Conservation (phyloP, 2,797 vertebrate genomes). For the Gadopsis bispinosus region DNA sequence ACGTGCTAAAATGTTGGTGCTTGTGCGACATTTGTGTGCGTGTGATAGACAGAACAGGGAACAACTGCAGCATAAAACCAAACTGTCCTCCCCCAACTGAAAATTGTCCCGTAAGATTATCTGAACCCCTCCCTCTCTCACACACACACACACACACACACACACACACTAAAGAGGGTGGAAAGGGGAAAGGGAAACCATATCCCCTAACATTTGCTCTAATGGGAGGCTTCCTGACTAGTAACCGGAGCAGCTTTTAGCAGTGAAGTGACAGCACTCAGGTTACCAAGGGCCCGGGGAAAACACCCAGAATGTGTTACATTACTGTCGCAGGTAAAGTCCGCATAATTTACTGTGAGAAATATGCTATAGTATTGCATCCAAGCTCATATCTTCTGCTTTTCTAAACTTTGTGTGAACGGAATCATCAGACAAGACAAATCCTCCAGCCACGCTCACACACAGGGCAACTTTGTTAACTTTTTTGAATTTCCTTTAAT, state of each 20-base stretch:
- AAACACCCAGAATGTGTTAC: constrained; percentile 71
- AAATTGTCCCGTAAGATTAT: constrained; percentile 73
- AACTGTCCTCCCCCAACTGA: constrained; percentile 54
- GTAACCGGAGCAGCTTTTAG: constrained; percentile 79
- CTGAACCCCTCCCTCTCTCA: constrained; percentile 6
- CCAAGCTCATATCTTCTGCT: constrained; percentile 19
- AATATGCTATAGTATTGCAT: constrained; percentile 24
- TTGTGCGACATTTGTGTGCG: constrained; percentile 14
- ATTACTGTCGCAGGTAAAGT: constrained; percentile 45
- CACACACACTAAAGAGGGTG: constrained; percentile 51
- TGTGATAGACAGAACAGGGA: constrained; percentile 40
- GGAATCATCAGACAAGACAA: not conserved
- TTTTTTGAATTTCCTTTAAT: constrained; percentile 18
- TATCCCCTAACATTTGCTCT: constrained; percentile 80
- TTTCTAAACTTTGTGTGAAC: not conserved
- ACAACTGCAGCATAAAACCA: constrained; percentile 54
- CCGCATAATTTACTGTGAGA: constrained; percentile 48
- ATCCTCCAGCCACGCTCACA: not conserved
- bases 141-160: constrained; percentile 39
- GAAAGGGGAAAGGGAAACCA: constrained; percentile 72
- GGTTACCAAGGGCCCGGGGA: constrained; percentile 71
- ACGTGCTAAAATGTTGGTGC: constrained; percentile 11
- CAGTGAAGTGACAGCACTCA: constrained; percentile 71
- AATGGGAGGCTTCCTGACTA: constrained; percentile 83
- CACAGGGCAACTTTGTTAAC: not conserved